These are phyloP conservation scores for Balaenoptera acutorostrata DNA, from an alignment of 2,113 vertebrate species.

Conservation along the genomic window DNA sequence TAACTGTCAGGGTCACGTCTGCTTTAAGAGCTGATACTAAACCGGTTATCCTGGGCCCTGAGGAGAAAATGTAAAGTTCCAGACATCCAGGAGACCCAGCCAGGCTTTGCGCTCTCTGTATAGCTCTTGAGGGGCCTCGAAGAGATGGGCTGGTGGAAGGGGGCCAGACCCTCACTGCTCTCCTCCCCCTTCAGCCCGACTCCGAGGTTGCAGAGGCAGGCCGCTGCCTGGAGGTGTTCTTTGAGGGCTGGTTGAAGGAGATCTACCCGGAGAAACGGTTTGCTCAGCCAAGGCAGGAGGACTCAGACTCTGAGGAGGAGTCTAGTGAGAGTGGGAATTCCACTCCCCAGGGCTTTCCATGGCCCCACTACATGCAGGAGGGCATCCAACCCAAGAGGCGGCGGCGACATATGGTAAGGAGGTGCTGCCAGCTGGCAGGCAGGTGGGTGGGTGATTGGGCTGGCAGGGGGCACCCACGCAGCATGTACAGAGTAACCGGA, in stretches of 20 bases:
- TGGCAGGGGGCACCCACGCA: not conserved
- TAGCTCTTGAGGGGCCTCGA: not conserved
- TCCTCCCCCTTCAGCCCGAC: constrained; percentile 85
- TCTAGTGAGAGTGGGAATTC: constrained; percentile 83
- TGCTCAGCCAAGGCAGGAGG: constrained; percentile 82
- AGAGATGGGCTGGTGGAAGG: not conserved
- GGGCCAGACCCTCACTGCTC: not conserved
- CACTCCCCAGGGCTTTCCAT: constrained; percentile 83
- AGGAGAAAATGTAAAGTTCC: not conserved
- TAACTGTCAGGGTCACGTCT: not conserved
- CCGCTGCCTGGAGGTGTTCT: constrained; percentile 90
- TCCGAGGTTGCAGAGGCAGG: constrained; percentile 98
- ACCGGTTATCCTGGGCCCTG: not conserved
- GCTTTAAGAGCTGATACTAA: not conserved
- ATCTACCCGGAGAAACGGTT: constrained; percentile 89
- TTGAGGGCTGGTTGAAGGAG: constrained; percentile 88
- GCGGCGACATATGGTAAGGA: constrained; percentile 87
- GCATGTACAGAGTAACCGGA: not conserved
- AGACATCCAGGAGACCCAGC: not conserved
- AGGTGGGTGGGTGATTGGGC: not conserved
- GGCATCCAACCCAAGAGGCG: constrained; percentile 92
- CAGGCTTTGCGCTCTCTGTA: not conserved
- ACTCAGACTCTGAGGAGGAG: constrained; percentile 92
- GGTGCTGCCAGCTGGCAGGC: not conserved
- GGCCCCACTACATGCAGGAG: constrained; percentile 88